Percentiles rank a stretch among this genome's conserved stretches.
These are phyloP conservation scores for Thereva nobilitata DNA, from an alignment of 2,888 invertebrate genomes.

Conservation along the genomic window DNA sequence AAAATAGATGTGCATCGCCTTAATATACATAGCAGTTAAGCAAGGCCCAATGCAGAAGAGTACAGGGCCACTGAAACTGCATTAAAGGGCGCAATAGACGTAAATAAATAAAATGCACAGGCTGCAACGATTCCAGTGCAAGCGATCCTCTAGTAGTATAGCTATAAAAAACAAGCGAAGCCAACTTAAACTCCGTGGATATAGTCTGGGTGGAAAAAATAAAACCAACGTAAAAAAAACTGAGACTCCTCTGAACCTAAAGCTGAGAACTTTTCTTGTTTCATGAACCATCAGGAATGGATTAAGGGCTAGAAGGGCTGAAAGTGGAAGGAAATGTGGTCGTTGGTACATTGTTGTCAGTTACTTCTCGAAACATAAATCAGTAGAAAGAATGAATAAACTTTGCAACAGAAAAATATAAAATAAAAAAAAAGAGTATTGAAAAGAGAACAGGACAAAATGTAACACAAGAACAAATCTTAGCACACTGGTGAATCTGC, in stretches of 20 bases:
- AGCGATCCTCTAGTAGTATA: background rate
- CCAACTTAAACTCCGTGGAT: background rate
- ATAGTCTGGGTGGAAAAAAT: background rate
- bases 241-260: constrained; percentile 4
- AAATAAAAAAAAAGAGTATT: background rate
- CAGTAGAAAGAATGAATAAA: constrained; percentile 26
- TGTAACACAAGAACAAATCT: no score
- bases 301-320: background rate
- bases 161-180: constrained; percentile 2
- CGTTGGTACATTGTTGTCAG: constrained; percentile 31
- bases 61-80: constrained; percentile 16
- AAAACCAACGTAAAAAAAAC: no score
- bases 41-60: no score
- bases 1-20: no score
- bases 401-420: constrained; percentile 6
- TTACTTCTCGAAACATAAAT: constrained; percentile 31
- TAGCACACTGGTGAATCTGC: constrained; percentile 16
- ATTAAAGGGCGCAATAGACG: constrained; percentile 25
- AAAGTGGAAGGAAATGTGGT: constrained; percentile 22
- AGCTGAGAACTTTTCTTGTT: constrained; percentile 2
- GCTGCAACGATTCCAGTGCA: constrained; percentile 10
- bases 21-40: no score
- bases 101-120: constrained; percentile 31
- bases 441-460: background rate
- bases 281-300: background rate